Percentiles rank a stretch among this genome's conserved stretches.
These are phyloP conservation scores for Drosophila azteca DNA, from an alignment of 1,140 invertebrate genomes.

Conservation along the genomic window DNA sequence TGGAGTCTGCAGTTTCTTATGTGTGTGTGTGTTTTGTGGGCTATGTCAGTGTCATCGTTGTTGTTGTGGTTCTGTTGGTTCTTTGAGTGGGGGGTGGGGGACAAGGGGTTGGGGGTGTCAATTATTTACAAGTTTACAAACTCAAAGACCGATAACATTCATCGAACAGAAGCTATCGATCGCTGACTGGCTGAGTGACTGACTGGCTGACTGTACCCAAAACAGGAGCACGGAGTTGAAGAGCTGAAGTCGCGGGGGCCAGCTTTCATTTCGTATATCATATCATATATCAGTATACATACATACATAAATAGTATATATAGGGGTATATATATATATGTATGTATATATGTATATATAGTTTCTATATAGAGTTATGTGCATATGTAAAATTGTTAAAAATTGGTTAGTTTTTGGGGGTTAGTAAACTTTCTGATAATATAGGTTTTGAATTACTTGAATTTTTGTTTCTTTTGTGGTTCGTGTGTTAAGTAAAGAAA, in stretches of 20 bases:
- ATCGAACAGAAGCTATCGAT: constrained; percentile 47
- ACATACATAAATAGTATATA: constrained; percentile 41
- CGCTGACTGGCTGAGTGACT: constrained; percentile 50
- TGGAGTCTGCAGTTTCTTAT: constrained; percentile 6
- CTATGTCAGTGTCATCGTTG: constrained; percentile 46
- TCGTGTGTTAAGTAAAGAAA: constrained; percentile 57
- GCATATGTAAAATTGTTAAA: constrained; percentile 53
- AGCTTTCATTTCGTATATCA: constrained; percentile 33
- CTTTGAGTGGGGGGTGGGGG: constrained; percentile 18
- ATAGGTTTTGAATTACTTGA: constrained; percentile 49
- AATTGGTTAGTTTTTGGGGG: constrained; percentile 49
- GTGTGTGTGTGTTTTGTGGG: constrained; percentile 31
- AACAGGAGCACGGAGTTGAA: constrained; percentile 16
- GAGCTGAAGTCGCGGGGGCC: constrained; percentile 18
- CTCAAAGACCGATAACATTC: constrained; percentile 60
- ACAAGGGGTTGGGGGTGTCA: constrained; percentile 17
- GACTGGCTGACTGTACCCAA: constrained; percentile 50
- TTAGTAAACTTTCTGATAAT: constrained; percentile 55
- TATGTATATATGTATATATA: constrained; percentile 41
- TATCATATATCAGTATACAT: constrained; percentile 49
- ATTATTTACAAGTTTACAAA: constrained; percentile 79
- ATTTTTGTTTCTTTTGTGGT: constrained; percentile 41
- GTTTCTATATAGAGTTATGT: constrained; percentile 51
- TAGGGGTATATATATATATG: constrained; percentile 48
- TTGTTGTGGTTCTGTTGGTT: constrained; percentile 15